Conservation (phyloP, 2,797 vertebrate species). For the Polyboroides typus region DNA sequence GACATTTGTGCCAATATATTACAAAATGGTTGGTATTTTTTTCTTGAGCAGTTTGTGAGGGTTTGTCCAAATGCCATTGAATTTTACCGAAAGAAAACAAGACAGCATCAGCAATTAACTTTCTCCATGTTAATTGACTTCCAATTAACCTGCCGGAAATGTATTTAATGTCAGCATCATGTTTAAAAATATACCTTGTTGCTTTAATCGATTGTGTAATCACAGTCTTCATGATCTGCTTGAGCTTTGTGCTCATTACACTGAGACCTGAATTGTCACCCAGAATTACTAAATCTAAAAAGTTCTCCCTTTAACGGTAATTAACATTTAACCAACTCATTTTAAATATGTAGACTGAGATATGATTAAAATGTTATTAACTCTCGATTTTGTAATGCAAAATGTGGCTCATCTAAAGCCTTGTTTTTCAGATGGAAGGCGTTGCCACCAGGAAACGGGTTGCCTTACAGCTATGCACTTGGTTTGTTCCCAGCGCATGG, state of each 20-base stretch:
- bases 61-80: slow-evolving; percentile 38
- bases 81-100: slow-evolving; percentile 64
- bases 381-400: not conserved
- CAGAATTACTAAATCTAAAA: slow-evolving; percentile 23
- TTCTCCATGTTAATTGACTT: slow-evolving; percentile 70
- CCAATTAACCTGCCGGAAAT: slow-evolving; percentile 67
- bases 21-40: not conserved
- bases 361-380: not conserved
- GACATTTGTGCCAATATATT: slow-evolving; percentile 7
- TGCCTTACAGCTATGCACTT: not conserved
- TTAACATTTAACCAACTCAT: slow-evolving; percentile 30
- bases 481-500: not conserved
- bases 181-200: slow-evolving; percentile 62
- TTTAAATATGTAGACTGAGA: not conserved
- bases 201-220: slow-evolving; percentile 32
- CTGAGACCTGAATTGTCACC: not conserved
- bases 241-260: slow-evolving; percentile 55
- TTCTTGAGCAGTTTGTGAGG: slow-evolving; percentile 8
- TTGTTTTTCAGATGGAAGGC: not conserved
- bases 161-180: slow-evolving; percentile 14
- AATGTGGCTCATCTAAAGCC: not conserved
- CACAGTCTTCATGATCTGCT: slow-evolving; percentile 47
- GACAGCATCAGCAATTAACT: slow-evolving; percentile 62
- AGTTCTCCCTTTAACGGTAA: slow-evolving; percentile 6
- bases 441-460: not conserved